phyloP scores from a whole-genome alignment of 2,797 vertebrate genomes.

The Clarias pachynema region DNA sequence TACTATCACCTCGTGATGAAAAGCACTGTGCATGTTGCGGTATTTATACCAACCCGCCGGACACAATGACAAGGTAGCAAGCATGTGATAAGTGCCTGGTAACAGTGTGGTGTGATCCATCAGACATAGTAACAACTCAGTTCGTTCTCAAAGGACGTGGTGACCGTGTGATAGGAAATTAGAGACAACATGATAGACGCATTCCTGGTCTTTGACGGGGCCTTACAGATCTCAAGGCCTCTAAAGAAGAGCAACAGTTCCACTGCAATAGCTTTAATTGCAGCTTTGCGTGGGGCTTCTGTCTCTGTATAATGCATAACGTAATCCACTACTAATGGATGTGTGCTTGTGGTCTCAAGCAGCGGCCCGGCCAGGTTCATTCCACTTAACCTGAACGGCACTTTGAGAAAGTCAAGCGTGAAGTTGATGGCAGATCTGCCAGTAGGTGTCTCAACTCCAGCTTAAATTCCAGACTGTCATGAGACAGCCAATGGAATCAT shows the following conservation, averaged over 20 bases:
- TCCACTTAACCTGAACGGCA: background rate
- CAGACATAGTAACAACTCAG: too few species aligned
- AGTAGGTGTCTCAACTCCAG: background rate
- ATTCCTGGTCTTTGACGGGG: too few species aligned
- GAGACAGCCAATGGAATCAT: background rate
- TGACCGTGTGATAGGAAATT: too few species aligned
- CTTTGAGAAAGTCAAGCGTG: background rate
- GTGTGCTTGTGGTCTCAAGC: background rate
- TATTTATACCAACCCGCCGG: too few species aligned
- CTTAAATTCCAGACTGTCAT: background rate
- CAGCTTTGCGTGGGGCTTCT: background rate
- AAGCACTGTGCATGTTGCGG: too few species aligned
- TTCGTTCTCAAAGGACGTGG: too few species aligned
- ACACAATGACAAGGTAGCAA: too few species aligned
- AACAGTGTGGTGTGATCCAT: too few species aligned
- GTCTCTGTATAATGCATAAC: background rate
- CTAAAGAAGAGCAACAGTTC: background rate
- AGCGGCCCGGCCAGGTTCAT: background rate
- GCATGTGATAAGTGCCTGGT: too few species aligned
- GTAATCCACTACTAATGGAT: background rate
- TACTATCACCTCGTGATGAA: too few species aligned
- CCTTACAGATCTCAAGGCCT: background rate
- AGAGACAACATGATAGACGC: too few species aligned
- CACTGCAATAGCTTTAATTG: background rate
- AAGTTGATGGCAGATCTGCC: background rate